These are phyloP conservation scores for Phthorimaea operculella DNA, from an alignment of 1,140 invertebrate species.

Conservation along the genomic window DNA sequence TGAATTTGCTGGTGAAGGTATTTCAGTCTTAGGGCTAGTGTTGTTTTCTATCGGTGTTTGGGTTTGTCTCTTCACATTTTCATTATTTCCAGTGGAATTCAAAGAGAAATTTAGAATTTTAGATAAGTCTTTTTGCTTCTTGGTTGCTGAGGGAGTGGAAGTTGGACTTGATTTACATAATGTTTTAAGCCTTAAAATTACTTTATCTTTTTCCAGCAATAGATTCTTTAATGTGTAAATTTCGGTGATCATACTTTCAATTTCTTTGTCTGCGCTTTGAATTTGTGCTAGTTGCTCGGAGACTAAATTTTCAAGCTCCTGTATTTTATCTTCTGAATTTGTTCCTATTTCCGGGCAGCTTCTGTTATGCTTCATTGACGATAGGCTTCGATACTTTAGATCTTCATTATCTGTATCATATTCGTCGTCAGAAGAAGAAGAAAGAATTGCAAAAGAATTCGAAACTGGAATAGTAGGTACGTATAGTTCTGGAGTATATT, in stretches of 20 bases:
- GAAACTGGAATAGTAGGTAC: no score
- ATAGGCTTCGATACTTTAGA: no score
- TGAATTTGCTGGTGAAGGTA: no score
- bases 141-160: background rate
- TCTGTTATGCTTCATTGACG: no score
- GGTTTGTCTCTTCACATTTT: background rate
- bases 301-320: no score
- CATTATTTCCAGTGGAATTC: background rate
- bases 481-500: no score
- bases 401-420: no score
- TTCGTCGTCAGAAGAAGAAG: no score
- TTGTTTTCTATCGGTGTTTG: background rate
- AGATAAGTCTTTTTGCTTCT: background rate
- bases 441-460: no score
- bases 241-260: background rate
- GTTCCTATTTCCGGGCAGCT: no score
- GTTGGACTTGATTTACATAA: background rate
- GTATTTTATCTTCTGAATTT: no score
- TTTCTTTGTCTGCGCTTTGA: background rate
- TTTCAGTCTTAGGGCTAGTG: background rate
- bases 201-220: background rate
- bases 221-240: background rate
- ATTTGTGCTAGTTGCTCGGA: background rate
- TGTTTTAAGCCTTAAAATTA: background rate
- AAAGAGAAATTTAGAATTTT: background rate